Evolutionary conservation across 2,113 vertebrate genomes (phyloP), one percentile per base, ranked within the genome.

Genomic region (Aplodontia rufa): DNA sequence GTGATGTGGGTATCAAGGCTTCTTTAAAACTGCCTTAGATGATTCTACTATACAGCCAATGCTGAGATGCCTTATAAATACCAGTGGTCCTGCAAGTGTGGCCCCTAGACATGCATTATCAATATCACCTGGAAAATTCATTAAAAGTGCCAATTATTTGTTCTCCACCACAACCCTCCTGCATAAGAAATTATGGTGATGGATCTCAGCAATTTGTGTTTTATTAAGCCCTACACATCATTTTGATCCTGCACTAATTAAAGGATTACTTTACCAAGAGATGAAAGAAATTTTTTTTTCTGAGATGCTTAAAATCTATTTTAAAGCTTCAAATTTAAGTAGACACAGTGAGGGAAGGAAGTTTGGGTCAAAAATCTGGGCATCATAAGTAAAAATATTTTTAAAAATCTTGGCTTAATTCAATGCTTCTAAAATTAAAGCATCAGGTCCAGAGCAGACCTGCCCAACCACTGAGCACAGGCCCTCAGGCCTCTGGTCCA

Each of bases 1-100:
- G 1, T 60, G 62, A 11, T 49, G 8, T 2, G 0, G 13, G 16
- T 11, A 71, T 42, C 19, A 71, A 42, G 0, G 8, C 9, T 74
- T 66, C 81, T 30, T 35, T 11, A 51, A n/a, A 11, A 16, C 37
- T 45, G 30, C 16, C 9, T 24, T 24, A 53, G 30, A 24, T 81
- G 49, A 62, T 60, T 40, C 13, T 74, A 45, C 20, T 28, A 0
- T 55, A 9, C 16, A 75, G 24, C 22, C 49, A 64, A 90, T 8
- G 4, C 17, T 78, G 14, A 68, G 5, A 55, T 55, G 19, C 45
- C 80, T 55, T 5, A 13, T 30, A 1, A 40, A 17, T n/a, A 80
- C 47, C 24, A 55, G 30, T 8, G 8, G 28, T 80, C 86, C 28
- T 76, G 26, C 9, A 76, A 72, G 6, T 16, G 8, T 55, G n/a